Evolutionary conservation across 2,888 invertebrate species (phyloP).

Genomic region (Dolichopus griseipennis): DNA sequence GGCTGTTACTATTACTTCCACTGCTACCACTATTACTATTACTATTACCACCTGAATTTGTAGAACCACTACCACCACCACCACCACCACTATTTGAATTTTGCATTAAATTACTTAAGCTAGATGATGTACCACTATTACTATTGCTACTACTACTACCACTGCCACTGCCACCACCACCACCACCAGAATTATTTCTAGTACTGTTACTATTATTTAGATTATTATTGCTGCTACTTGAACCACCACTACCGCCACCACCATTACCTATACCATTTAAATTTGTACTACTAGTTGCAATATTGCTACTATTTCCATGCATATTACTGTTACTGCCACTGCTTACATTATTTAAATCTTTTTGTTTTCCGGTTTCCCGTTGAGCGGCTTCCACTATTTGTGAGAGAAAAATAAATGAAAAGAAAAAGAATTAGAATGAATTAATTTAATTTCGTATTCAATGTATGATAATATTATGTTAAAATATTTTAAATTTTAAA

Average conservation of each 20-base stretch:
- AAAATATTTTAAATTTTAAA: neutral
- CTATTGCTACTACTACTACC: neutral
- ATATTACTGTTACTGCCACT: neutral
- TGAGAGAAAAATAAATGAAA: neutral
- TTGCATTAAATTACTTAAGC: neutral
- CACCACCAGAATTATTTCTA: neutral
- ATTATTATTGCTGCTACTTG: neutral
- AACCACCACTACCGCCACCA: neutral
- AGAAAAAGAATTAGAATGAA: neutral
- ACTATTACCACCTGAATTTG: slow-evolving; percentile 14
- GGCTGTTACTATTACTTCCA: slow-evolving; percentile 26
- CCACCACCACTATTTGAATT: neutral
- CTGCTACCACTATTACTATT: slow-evolving; percentile 25
- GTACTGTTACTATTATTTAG: neutral
- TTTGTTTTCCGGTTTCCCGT: slow-evolving; percentile 9
- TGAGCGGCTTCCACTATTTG: neutral
- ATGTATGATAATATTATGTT: neutral
- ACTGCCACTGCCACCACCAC: neutral
- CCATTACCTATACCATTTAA: neutral
- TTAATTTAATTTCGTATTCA: neutral
- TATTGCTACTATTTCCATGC: slow-evolving; percentile 7
- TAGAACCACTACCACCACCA: slow-evolving; percentile 20
- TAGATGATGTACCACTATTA: neutral
- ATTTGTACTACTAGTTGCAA: neutral
- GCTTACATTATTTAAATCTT: slow-evolving; percentile 3